phyloP scores from a whole-genome alignment of 1,140 invertebrate genomes.

The Drosophila obscura region DNA sequence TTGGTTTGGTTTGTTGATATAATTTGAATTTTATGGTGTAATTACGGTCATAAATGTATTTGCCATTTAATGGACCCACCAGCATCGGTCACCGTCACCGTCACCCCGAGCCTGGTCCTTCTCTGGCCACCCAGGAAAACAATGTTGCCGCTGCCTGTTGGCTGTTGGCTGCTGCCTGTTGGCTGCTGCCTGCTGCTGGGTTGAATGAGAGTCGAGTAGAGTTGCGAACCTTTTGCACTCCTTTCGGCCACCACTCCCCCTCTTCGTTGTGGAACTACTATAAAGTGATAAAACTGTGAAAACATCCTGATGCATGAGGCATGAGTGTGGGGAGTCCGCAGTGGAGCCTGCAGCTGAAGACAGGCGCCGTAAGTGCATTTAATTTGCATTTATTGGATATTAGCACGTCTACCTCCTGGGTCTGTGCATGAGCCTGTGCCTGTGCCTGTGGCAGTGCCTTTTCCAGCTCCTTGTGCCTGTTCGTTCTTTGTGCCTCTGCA shows the following conservation, averaged over 20 bases:
- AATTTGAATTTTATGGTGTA: constrained; percentile 84
- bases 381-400: constrained; percentile 76
- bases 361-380: constrained; percentile 58
- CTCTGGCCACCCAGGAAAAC: constrained; percentile 25
- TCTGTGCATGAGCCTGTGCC: background rate
- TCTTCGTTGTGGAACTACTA: constrained; percentile 38
- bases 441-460: background rate
- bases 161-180: no score
- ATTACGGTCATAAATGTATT: constrained; percentile 83
- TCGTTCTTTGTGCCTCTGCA: background rate
- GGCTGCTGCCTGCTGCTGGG: no score
- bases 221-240: no score
- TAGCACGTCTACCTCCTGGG: constrained; percentile 37
- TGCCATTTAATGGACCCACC: constrained; percentile 67
- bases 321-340: background rate
- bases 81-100: constrained; percentile 14
- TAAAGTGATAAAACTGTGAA: constrained; percentile 68
- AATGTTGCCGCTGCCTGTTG: no score
- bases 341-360: constrained; percentile 1
- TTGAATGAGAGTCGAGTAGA: no score
- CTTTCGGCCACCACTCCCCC: background rate
- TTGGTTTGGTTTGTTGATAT: constrained; percentile 62
- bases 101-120: constrained; percentile 12
- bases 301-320: constrained; percentile 44
- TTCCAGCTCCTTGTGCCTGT: background rate